Conservation (phyloP, 1,140 invertebrate species). For the Saccostrea glomerata region DNA sequence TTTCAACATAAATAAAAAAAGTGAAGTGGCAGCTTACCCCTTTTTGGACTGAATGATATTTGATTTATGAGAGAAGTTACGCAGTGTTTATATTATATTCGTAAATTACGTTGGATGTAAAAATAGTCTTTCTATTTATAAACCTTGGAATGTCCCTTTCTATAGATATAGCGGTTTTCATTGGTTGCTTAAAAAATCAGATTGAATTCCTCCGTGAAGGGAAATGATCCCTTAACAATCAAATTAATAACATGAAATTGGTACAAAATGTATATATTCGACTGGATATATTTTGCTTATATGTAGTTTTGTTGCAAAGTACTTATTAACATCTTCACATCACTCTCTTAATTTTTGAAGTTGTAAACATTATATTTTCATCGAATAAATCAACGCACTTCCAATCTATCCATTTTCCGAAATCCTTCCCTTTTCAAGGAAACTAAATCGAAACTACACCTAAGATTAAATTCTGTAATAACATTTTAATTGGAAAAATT, state of each 20-base stretch:
- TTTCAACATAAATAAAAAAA: neutral
- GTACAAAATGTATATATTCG: no score
- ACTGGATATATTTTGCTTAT: no score
- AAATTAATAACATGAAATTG: no score
- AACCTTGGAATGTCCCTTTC: neutral
- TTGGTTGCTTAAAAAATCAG: neutral
- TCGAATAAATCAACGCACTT: no score
- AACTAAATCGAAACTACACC: conserved; percentile 1
- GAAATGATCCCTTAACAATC: no score
- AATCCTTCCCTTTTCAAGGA: neutral
- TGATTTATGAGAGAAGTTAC: neutral
- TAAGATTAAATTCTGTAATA: no score
- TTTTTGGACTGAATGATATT: neutral
- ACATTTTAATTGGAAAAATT: no score
- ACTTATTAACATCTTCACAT: no score
- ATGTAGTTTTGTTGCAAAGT: no score
- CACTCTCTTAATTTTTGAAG: no score
- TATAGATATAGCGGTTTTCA: neutral
- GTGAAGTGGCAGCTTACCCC: neutral
- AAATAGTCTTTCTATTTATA: neutral
- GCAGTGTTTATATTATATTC: neutral
- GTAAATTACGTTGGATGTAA: neutral
- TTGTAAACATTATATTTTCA: no score
- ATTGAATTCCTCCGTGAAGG: neutral
- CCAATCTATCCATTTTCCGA: neutral